Base-by-base conservation (phyloP, 2,113 vertebrate genomes). In the Myiopsitta monachus region DNA sequence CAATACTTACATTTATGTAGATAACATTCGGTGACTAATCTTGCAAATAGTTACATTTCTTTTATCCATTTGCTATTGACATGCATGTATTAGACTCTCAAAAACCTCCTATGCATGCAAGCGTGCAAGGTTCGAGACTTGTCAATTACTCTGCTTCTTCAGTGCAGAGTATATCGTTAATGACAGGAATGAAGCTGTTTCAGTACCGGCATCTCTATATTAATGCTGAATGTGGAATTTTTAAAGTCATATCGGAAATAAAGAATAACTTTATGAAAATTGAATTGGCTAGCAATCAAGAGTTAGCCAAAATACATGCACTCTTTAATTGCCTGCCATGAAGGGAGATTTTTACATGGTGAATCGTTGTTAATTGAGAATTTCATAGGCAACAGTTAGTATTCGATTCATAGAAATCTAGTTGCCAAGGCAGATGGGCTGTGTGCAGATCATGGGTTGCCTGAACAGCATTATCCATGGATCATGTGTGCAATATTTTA, bases 401-500 rank as follows among this genome's bases (percentile, higher is more conserved):
- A 67, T 52, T 85, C 63, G 41, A 28, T 92, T 97, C 80, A 92
- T 55, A 74, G 38, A 18, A 59, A 78, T 80, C 62, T n/a, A 66
- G 23, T 27, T 9, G 43, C 77, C 18, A 57, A 61, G 33, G 22
- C 83, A 92, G 52, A 79, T 11, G 33, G 59, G 24, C 31, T 96
- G 7, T 63, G 12, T 36, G 12, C 61, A 3, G 4, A 24, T 19
- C 55, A n/a, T 83, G 80, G 67, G 24, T 88, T 83, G 49, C 14
- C 51, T 64, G 33, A 89, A 63, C 5, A 11, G 24, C 11, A 6
- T 30, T 64, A 36, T 11, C 3, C 26, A 7, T 22, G 7, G 86
- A 61, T 90, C 57, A 39, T 38, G 22, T 8, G 6, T 97, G 96
- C 68, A 95, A 66, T 98, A 92, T 97, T 95, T 80, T 82, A 38